Conservation (phyloP, 2,113 vertebrate genomes). For the Cryptotis parvus region DNA sequence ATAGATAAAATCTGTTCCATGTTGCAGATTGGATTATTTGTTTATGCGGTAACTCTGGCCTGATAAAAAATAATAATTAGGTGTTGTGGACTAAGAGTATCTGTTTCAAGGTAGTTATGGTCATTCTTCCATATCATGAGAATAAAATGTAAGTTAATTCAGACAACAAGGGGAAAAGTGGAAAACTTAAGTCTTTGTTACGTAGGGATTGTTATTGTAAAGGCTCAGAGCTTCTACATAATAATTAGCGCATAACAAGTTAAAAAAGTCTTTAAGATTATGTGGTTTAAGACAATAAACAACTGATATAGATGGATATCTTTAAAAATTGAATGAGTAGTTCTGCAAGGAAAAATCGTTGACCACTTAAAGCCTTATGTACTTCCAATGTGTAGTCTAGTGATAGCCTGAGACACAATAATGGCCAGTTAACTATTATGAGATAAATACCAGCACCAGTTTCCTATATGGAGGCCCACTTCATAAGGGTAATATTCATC, state of each 20-base stretch:
- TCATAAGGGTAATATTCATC: not conserved
- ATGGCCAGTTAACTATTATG: not conserved
- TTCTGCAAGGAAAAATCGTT: not conserved
- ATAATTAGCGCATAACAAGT: not conserved
- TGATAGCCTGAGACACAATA: too few relatives aligned
- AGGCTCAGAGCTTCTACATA: not conserved
- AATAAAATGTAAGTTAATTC: not conserved
- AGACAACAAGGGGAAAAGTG: not conserved
- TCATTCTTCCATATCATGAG: not conserved
- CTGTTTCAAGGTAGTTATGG: not conserved
- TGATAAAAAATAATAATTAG: not conserved
- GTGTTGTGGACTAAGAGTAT: not conserved
- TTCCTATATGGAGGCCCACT: not conserved
- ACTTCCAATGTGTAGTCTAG: too few relatives aligned
- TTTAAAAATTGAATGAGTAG: conserved; percentile 7
- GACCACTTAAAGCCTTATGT: too few relatives aligned
- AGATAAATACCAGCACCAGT: not conserved
- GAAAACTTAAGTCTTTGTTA: not conserved
- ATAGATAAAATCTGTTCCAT: not conserved
- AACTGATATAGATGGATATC: not conserved
- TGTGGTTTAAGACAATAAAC: not conserved
- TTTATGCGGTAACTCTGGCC: not conserved
- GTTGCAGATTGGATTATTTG: not conserved
- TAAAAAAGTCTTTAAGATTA: not conserved
- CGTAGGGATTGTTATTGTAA: conserved; percentile 13